Base-by-base conservation (phyloP, 2,888 invertebrate species). In the Rhorus exstirpatorius region DNA sequence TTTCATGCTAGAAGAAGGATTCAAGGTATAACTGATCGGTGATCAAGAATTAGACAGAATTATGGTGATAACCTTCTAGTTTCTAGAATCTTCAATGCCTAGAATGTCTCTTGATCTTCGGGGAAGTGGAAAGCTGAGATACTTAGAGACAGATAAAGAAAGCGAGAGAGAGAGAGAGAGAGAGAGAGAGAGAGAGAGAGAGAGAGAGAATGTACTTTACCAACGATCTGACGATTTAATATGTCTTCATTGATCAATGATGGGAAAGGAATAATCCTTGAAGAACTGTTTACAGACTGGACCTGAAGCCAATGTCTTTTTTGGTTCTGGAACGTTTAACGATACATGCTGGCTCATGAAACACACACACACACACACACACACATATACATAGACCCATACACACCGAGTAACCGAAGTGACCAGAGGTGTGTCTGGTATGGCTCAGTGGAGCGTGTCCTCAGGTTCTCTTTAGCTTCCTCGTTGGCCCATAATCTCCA, bases 371-470 rank as follows among this genome's bases (percentile, higher is more conserved):
- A n/a, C n/a, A n/a, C n/a, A n/a, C n/a, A n/a, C n/a, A n/a, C n/a
- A n/a, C n/a, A n/a, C n/a, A n/a, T n/a, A n/a, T n/a, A n/a, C n/a
- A n/a, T n/a, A n/a, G n/a, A n/a, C n/a, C n/a, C n/a, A n/a, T n/a
- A 24, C 14, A 19, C 41, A 41, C 17, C 77, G 65, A 80, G 80
- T 1, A 10, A 14, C 31, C 46, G 49, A 31, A 46, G 51, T 83
- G 80, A 87, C 84, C 87, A 87, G 87, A 88, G 89, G 89, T 88
- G 89, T 88, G 91, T 91, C 91, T 90, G 89, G 90, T 91, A 88
- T 91, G 90, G 90, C 86, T 87, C 90, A 91, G 84, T 90, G 91
- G 90, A 90, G 91, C 91, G 91, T 88, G 86, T 49, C 55, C 68
- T 46, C 78, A 55, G 72, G 68, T 68, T 61, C 74, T 70, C 78